Percentiles rank a stretch among this genome's conserved stretches.
Evolutionary conservation across 1,140 invertebrate species (phyloP).

Genomic region (Drosophila equinoxialis): DNA sequence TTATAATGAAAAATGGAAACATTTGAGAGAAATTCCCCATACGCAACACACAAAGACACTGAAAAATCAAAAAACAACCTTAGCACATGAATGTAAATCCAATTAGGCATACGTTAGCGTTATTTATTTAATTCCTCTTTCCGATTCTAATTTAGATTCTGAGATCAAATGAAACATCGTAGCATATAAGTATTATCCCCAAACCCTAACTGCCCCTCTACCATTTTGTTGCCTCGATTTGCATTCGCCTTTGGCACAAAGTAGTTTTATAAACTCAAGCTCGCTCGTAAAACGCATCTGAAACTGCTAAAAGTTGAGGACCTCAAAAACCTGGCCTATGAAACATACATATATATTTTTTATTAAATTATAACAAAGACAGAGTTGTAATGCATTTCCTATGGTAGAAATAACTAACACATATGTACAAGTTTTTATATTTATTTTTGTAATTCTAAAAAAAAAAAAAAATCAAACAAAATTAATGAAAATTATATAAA

Average conservation of each 20-base stretch:
- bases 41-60: constrained; percentile 20
- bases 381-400: constrained; percentile 69
- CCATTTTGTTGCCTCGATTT: constrained; percentile 44
- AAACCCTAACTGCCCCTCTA: constrained; percentile 43
- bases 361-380: constrained; percentile 38
- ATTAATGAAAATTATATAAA: constrained; percentile 54
- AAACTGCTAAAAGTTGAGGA: background rate
- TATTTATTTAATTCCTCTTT: constrained; percentile 69
- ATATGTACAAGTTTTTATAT: constrained; percentile 81
- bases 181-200: constrained; percentile 34
- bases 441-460: constrained; percentile 78
- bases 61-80: constrained; percentile 53
- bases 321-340: constrained; percentile 4
- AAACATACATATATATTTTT: constrained; percentile 63
- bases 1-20: constrained; percentile 25
- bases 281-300: constrained; percentile 33
- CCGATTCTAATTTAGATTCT: constrained; percentile 1
- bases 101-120: constrained; percentile 75
- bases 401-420: constrained; percentile 75
- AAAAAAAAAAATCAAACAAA: constrained; percentile 20
- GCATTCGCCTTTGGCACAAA: constrained; percentile 49
- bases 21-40: constrained; percentile 23
- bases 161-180: constrained; percentile 14
- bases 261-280: constrained; percentile 33
- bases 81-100: constrained; percentile 76